Evolutionary conservation across 2,888 invertebrate genomes (phyloP).

Genomic region (Tenthredo distinguenda): DNA sequence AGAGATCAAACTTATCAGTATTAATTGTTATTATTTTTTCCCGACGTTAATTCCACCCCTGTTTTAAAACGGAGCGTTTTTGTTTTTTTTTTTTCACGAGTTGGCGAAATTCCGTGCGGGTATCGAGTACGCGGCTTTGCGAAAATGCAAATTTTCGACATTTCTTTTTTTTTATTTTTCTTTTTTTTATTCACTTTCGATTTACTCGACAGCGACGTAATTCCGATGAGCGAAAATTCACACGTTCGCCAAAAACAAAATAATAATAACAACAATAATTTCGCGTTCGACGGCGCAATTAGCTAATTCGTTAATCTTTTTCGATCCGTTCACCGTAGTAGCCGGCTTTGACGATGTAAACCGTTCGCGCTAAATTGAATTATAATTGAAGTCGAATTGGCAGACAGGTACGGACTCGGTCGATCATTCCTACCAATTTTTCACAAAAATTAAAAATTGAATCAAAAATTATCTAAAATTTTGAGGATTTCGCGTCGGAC

Average conservation of each 20-base stretch:
- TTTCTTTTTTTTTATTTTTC: not conserved
- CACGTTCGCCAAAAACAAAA: not conserved
- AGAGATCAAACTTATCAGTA: slow-evolving; percentile 18
- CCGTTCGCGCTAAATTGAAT: not conserved
- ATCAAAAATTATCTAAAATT: too few relatives aligned
- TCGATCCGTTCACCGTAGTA: not conserved
- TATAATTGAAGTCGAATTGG: slow-evolving; percentile 27
- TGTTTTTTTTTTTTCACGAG: not conserved
- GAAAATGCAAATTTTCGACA: not conserved
- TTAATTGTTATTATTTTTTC: not conserved
- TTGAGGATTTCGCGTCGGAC: too few relatives aligned
- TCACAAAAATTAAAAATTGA: too few relatives aligned
- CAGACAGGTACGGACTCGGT: not conserved
- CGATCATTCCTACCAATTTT: not conserved
- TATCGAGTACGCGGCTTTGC: not conserved
- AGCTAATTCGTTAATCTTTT: not conserved
- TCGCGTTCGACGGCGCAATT: not conserved
- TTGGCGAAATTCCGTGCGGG: not conserved
- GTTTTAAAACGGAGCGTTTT: not conserved
- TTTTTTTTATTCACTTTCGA: not conserved
- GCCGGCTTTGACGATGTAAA: slow-evolving; percentile 1
- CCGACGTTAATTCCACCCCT: not conserved
- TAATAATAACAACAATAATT: not conserved
- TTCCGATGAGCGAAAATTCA: not conserved
- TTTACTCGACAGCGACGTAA: not conserved